Evolutionary conservation across 2,113 vertebrate species (phyloP), one percentile per base, ranked within the genome.

Genomic region (Sylvilagus bachmani): DNA sequence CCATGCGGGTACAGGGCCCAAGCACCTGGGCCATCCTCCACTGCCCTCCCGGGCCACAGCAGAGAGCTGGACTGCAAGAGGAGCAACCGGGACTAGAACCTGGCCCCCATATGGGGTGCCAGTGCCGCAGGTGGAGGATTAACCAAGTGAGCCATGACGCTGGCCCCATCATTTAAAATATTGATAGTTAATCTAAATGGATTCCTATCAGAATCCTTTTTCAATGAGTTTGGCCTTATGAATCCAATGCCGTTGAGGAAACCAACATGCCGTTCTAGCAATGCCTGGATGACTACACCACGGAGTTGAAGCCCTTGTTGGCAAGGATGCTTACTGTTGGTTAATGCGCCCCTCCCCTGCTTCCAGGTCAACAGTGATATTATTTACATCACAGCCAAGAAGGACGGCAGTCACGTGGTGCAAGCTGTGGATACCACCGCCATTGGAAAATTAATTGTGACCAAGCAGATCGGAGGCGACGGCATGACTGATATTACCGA

Each of bases 301-400:
- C 5, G 27, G 64, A 78, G 95, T 33, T 71, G 81, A 87, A 53
- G 74, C n/a, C 25, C 44, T 49, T 88, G 67, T 16, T 25, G 90
- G 85, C 12, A 64, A 77, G 24, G 25, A 19, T 86, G 69, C 17
- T 7, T 21, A 0, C 0, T 33, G 6, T 61, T 36, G 7, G 33
- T 31, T 97, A 89, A 51, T 49, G 2, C 7, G 95, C 49, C 97
- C 33, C 66, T n/a, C 29, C 97, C 81, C 79, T 94, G 64, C 81
- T 97, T 75, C 3, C 94, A 99, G 99, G 99, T 99, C 89, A 99
- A 99, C 98, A 99, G 99, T 73, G 99, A 99, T 69, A 97, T 99
- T 95, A 96, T 99, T 93, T 99, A 99, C 97, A 98, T 99, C 74
- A 98, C 97, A 89, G 98, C 97, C 74, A 98, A 96, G 27, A 99